Base-by-base conservation (phyloP, 1,140 invertebrate species). In the Drosophila ananassae region DNA sequence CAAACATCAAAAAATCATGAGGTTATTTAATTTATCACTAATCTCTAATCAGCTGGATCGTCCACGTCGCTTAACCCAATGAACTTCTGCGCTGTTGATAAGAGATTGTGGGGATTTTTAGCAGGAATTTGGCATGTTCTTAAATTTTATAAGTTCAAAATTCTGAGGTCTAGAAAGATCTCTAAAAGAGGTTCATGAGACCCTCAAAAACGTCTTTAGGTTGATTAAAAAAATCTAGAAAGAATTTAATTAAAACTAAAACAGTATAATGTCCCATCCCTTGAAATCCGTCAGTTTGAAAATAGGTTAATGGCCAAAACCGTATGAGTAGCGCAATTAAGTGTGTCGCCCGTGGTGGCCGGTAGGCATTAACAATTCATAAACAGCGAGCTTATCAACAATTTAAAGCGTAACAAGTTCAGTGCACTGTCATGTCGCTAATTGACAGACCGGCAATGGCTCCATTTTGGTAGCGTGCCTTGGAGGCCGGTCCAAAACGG, bases 351-450 rank as follows among this genome's bases (percentile, higher is more conserved):
- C 59, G 32, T 46, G 59, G 51, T 48, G 62, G 51, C 39, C 25
- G 48, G 58, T 32, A 28, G 50, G n/a, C 56, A 75, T 78, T 72
- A 78, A 68, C 78, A 75, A 79, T 59, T 78, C 64, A 78, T 72
- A 78, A 87, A 75, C 61, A 64, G 63, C 67, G 50, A 52, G 59
- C 60, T 78, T 63, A 71, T 66, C 60, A 84, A 47, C 57, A 66
- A 41, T 56, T 74, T 56, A 50, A 62, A 60, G 58, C 50, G 73
- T 68, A 73, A 66, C 83, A 85, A 82, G 83, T 85, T 79, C 87
- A 82, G 82, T 85, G 87, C 82, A 85, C 62, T 87, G 82, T 79
- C 87, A 83, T 74, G 74, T 67, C 61, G 78, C 73, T 85, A 85
- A 87, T 85, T 85, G 82, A 78, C 64, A 82, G 68, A 63, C 73